Evolutionary conservation across 2,888 invertebrate genomes (phyloP).

Genomic region (Latheticus oryzae): DNA sequence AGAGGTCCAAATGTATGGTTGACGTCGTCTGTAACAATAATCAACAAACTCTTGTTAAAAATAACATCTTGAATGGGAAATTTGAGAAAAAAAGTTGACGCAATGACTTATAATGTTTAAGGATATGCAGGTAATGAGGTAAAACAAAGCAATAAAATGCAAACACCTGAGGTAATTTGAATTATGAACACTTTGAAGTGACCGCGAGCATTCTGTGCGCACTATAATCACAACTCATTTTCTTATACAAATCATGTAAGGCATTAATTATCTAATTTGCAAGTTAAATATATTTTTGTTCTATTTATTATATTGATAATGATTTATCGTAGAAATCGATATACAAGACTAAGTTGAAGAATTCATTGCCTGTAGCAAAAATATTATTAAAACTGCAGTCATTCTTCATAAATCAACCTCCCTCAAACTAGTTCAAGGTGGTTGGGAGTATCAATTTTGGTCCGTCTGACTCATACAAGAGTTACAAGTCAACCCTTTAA

Average conservation of each 20-base stretch:
- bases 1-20: conserved; percentile 86
- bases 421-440: conserved; percentile 29
- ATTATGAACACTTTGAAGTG: conserved; percentile 32
- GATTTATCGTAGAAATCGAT: too few species aligned
- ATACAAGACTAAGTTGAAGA: not conserved
- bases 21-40: conserved; percentile 70
- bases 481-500: conserved; percentile 18
- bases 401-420: too few species aligned
- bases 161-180: conserved; percentile 31
- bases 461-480: conserved; percentile 31
- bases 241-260: conserved; percentile 25
- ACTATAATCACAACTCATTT: conserved; percentile 32
- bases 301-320: too few species aligned
- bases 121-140: conserved; percentile 12
- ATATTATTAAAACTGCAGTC: too few species aligned
- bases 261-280: conserved; percentile 39
- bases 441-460: conserved; percentile 14
- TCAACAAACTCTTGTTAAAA: conserved; percentile 5
- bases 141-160: conserved; percentile 21
- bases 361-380: too few species aligned
- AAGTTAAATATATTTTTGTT: conserved; percentile 28
- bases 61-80: too few species aligned
- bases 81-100: too few species aligned
- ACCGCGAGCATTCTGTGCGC: conserved; percentile 26
- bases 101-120: conserved; percentile 19